phyloP scores from a whole-genome alignment of 2,888 invertebrate genomes.

The Noctua janthina region DNA sequence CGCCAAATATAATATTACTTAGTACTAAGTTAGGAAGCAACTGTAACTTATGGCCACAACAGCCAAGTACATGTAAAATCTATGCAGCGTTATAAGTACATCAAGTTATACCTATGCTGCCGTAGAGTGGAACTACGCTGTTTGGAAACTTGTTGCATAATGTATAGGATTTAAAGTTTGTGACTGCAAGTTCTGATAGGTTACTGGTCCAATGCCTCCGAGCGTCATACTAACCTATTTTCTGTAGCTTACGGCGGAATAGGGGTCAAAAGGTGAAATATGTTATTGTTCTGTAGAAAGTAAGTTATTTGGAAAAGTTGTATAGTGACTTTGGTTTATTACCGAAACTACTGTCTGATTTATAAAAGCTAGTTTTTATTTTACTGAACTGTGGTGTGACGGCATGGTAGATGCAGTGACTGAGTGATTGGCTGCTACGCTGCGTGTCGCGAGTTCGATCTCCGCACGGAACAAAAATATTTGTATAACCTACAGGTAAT shows the following conservation, averaged over 20 bases:
- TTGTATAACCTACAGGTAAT: too few relatives aligned
- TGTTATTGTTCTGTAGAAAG: not conserved
- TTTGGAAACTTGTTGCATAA: conserved; percentile 57
- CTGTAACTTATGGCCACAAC: not conserved
- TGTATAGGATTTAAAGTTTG: conserved; percentile 56
- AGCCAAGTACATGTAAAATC: not conserved
- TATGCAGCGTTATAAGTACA: conserved; percentile 11
- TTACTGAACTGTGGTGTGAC: too few relatives aligned
- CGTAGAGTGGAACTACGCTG: not conserved
- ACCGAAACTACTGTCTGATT: not conserved
- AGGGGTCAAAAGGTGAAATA: conserved; percentile 7
- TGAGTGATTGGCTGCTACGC: too few relatives aligned
- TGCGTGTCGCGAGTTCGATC: too few relatives aligned
- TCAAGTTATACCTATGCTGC: not conserved
- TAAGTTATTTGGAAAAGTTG: not conserved
- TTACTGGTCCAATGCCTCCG: conserved; percentile 41
- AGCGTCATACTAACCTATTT: conserved; percentile 39
- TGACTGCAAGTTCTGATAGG: conserved; percentile 50
- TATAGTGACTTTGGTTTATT: not conserved
- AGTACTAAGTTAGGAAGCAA: not conserved
- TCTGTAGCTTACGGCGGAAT: not conserved
- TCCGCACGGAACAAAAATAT: too few relatives aligned
- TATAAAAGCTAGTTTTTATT: too few relatives aligned
- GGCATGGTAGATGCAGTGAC: too few relatives aligned
- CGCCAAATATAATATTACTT: too few relatives aligned